Base-by-base conservation (phyloP, 2,888 invertebrate genomes). In the Argyresthia albistria region DNA sequence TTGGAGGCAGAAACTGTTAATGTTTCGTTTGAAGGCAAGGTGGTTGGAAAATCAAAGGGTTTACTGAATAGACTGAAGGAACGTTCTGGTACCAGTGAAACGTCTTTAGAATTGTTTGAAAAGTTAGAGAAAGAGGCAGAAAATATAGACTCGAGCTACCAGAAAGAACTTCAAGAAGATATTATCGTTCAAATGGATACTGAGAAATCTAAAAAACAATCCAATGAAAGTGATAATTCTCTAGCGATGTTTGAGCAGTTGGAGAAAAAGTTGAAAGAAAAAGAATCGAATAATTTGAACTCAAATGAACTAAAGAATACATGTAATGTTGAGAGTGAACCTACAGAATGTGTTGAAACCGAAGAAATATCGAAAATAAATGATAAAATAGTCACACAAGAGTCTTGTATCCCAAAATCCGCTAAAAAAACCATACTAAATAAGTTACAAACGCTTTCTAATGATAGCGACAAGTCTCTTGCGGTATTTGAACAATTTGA, bases 41-140 rank as follows among this genome's bases (percentile, higher is more conserved):
- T 59, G 55, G 51, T 55, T 11, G 53, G 55, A 37, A 61, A 61
- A 9, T 56, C 71, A 0, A 64, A 68, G 50, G 65, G 64, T 0
- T 58, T 73, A 35, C 66, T 73, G 0, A 69, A 54, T 51, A 75
- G 69, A 65, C 68, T 73, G 16, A 62, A 75, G 10, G 63, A 62
- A 39, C 69, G 73, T 3, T 55, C 71, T 0, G 70, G 71, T 57
- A 58, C 62, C 9, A 65, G 59, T 0, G 56, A 64, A 8, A 61
- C 59, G 52, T 84, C 84, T 0, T 58, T 81, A 8, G 62, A 60
- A 4, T 75, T 79, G 46, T 82, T 82, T 55, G 81, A 82, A 58
- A 66, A 71, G 46, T 53, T 80, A 36, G 81, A 81, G 63, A 61
- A 64, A 35, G 77, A 69, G 45, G 56, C 12, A n/a, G 43, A 11